Evolutionary conservation across 35 echinoderm and acorn worm species (phyloP), one percentile per base, ranked within the genome.

Genomic region (Stichopus chloronotus): DNA sequence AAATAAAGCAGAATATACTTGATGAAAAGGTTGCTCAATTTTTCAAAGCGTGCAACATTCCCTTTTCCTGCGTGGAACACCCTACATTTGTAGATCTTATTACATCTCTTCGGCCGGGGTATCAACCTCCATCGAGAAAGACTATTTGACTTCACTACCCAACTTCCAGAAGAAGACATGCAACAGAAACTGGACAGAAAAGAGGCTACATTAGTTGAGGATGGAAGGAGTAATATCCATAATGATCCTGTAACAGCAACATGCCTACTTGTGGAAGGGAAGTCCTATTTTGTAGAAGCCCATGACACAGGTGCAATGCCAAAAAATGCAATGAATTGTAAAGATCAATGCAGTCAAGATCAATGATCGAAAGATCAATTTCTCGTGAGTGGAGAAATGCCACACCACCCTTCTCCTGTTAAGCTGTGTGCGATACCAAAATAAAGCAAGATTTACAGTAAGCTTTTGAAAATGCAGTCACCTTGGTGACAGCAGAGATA

Each of bases 151-250:
- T 85, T 71, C 12, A 80, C 85, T 3, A 81, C 59, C 79, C 12
- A 68, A 72, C 55, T 24, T 57, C 78, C 85, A 14, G 55, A 84
- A 85, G 92, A 57, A 21, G 60, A 93, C 53, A 23, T 93, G 17
- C 63, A 55, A 24, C 59, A 61, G 80, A 68, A 93, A 52, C 78
- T 93, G 13, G 55, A 93, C 17, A 79, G 92, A 52, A 59, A 93
- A 52, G 63, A 55, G 19, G 79, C 61, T 74, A 93, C 92, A 9
- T 20, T 93, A 57, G 81, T 93, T 79, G 57, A 93, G 63, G 92
- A 93, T 57, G 80, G 92, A 25, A 63, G 92, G 92, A 84, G 57
- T 63, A 83, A 93, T 60, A 86, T 93, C 79, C 92, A 93, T 60
- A 93, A 93, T 76, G 61, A 81, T n/a, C 92, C 92, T 11, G 92